Base-by-base conservation (phyloP, 2,797 vertebrate species). In the Enteromius unitaeniatus region DNA sequence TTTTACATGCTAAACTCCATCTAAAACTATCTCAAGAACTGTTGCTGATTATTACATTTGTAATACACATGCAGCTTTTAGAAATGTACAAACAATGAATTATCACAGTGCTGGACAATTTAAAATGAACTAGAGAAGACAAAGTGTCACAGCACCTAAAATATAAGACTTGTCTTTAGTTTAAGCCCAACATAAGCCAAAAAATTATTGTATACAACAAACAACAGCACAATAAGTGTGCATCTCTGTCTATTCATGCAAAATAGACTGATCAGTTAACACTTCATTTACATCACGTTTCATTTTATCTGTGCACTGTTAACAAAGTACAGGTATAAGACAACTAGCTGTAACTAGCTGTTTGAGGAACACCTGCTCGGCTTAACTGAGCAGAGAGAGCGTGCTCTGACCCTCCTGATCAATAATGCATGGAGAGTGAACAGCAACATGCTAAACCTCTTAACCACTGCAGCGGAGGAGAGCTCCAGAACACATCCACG, bases 381-480 rank as follows among this genome's bases (percentile, higher is more conserved):
- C 93, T 94, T 94, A 94, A 94, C 92, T 93, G 94, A 94, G 60
- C 47, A 77, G 51, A 83, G 93, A 34, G 87, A 90, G 91, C 93
- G 94, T 91, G 91, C 90, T 90, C 87, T 90, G 90, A 85, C 91
- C 89, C 91, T 89, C 89, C 84, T 77, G 85, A 95, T 95, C 92
- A 94, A 95, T 95, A 93, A 95, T 95, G 93, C 91, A 95, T 95
- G 94, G 92, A 88, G 88, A 92, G 93, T 91, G 91, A 94, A 95
- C 92, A 94, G 93, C 92, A 92, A 95, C 94, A 94, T 95, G 93
- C 93, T 93, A 95, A 95, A 94, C 93, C 94, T 95, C 94, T 95
- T 94, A 94, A 92, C 93, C 67, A 88, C 87, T 87, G 88, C 87
- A 88, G 89, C 86, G 79, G 88, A 92, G 88, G 87, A 92, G 55